A percentile compares a stretch with the other conserved stretches of the same genome.
Evolutionary conservation across 2,797 vertebrate species (phyloP).

Genomic region (Pantherophis alleghaniensis): DNA sequence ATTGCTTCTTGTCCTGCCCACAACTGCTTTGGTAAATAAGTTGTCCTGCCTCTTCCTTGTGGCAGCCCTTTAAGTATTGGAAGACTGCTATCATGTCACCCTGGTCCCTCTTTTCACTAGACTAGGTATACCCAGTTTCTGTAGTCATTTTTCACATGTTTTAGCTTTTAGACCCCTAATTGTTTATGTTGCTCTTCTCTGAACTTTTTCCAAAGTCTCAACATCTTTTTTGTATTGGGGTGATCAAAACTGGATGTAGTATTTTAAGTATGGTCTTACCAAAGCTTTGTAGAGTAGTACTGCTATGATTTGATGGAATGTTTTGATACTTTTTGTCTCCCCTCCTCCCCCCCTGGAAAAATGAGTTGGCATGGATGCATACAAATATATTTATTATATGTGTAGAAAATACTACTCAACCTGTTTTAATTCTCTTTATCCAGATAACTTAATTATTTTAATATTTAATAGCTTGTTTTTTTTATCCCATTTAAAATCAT

Average conservation of each 20-base stretch:
- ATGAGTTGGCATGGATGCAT: neutral
- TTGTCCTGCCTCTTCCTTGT: no score
- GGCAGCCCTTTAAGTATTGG: neutral
- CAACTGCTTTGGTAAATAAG: neutral
- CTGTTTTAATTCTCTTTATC: neutral
- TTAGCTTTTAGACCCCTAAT: neutral
- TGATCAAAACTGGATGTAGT: neutral
- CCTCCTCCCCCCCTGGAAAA: neutral
- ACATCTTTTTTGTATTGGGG: neutral
- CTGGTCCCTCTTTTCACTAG: neutral
- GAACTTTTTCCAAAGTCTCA: neutral
- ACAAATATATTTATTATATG: neutral
- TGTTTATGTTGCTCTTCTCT: neutral
- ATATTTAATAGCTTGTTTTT: neutral
- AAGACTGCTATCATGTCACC: neutral
- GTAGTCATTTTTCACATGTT: neutral
- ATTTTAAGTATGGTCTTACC: neutral
- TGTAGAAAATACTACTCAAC: neutral
- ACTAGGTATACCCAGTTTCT: neutral
- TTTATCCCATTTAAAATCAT: conserved; percentile 4
- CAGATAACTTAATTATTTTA: neutral
- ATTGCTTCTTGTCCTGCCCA: neutral
- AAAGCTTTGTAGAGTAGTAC: neutral
- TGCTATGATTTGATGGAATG: neutral
- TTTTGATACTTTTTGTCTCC: neutral